These are phyloP conservation scores for Troides aeacus DNA, from an alignment of 2,888 invertebrate genomes.

Conservation along the genomic window DNA sequence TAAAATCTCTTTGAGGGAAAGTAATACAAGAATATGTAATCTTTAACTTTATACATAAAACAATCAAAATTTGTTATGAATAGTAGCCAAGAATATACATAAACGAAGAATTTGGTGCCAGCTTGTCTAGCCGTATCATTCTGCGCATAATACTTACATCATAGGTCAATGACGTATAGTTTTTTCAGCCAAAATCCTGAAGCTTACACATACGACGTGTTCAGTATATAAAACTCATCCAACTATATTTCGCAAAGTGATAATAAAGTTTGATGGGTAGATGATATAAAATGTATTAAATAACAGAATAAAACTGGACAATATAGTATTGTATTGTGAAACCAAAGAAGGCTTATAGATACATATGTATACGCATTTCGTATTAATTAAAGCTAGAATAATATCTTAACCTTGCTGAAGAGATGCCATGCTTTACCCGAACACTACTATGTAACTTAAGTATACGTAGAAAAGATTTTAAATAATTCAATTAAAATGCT, in stretches of 20 bases:
- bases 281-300: no score
- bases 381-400: no score
- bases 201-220: not conserved
- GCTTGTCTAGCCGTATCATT: conserved; percentile 48
- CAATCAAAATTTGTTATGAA: conserved; percentile 16
- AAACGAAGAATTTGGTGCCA: conserved; percentile 53
- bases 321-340: no score
- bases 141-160: conserved; percentile 21
- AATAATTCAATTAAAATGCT: no score
- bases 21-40: not conserved
- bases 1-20: not conserved
- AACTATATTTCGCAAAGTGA: not conserved
- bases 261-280: not conserved
- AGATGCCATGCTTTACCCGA: no score
- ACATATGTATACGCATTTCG: no score
- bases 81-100: conserved; percentile 26
- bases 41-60: conserved; percentile 13
- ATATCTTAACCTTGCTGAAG: no score
- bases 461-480: no score
- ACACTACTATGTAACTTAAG: no score
- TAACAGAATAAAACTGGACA: no score
- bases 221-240: not conserved
- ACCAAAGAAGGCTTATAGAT: no score
- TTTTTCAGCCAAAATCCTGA: not conserved
- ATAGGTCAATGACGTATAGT: conserved; percentile 8